phyloP scores from a whole-genome alignment of 1,140 invertebrate genomes.

The Brevipalpus yothersi region DNA sequence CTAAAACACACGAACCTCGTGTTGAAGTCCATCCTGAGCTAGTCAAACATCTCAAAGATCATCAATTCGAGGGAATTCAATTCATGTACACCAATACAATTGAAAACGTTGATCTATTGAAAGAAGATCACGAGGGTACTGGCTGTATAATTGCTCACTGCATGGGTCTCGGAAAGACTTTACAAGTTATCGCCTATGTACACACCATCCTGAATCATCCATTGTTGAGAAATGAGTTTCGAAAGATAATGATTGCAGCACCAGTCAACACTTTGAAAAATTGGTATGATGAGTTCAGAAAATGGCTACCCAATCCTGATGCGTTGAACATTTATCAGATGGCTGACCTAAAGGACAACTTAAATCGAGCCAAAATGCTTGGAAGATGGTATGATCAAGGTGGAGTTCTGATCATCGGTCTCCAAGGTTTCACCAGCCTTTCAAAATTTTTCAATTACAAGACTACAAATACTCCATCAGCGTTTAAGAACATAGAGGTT shows the following conservation, averaged over 20 bases:
- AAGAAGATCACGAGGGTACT: conserved; percentile 35
- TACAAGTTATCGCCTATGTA: conserved; percentile 34
- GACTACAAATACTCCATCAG: neutral
- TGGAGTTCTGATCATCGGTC: neutral
- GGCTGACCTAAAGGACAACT: neutral
- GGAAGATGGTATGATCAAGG: neutral
- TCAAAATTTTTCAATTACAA: conserved; percentile 52
- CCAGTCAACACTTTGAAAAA: neutral
- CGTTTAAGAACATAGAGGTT: conserved; percentile 56
- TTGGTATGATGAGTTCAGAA: neutral
- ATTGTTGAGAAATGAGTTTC: neutral
- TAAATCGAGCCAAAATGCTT: neutral
- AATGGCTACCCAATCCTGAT: neutral
- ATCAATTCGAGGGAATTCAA: conserved; percentile 64
- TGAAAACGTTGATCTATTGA: conserved; percentile 52
- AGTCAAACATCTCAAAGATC: conserved; percentile 19
- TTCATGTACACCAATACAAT: conserved; percentile 93
- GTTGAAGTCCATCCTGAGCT: neutral
- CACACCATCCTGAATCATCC: neutral
- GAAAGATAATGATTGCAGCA: neutral
- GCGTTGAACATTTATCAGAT: neutral
- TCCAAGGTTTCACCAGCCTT: conserved; percentile 31
- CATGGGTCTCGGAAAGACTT: conserved; percentile 97
- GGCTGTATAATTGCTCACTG: conserved; percentile 88
- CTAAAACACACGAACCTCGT: neutral